Conservation (phyloP, 2,797 vertebrate genomes). For the Spinus olivaceus region DNA sequence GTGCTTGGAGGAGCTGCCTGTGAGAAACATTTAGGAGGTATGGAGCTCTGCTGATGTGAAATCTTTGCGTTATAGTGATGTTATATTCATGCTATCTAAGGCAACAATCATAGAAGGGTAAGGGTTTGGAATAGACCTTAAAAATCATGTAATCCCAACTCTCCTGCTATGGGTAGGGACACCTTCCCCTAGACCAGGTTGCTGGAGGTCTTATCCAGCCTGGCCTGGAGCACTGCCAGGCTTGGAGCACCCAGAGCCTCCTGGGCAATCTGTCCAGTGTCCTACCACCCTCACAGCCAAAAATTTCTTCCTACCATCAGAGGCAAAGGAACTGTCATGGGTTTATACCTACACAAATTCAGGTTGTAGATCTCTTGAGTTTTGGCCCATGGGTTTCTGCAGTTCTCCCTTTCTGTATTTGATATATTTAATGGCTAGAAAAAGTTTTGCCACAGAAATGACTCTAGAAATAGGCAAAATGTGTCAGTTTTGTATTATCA, state of each 20-base stretch:
- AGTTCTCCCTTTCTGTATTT: not conserved
- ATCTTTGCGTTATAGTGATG: too few species aligned
- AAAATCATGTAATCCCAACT: not conserved
- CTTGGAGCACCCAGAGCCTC: not conserved
- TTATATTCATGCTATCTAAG: too few species aligned
- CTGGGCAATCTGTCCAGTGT: not conserved
- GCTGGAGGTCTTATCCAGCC: not conserved
- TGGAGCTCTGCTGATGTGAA: too few species aligned
- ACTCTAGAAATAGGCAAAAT: not conserved
- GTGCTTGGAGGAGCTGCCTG: too few species aligned
- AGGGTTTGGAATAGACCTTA: not conserved
- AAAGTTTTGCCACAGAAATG: not conserved
- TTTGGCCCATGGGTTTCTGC: not conserved
- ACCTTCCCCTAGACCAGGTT: not conserved
- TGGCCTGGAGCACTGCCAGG: not conserved
- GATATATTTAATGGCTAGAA: not conserved
- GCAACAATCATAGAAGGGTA: not conserved
- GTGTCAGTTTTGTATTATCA: not conserved
- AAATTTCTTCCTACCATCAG: not conserved
- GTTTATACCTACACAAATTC: not conserved
- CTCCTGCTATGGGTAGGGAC: not conserved
- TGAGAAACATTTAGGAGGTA: too few species aligned
- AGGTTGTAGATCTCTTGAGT: not conserved
- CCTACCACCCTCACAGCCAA: too few species aligned
- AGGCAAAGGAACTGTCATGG: not conserved